phyloP scores from a whole-genome alignment of 2,113 vertebrate species.

The Thamnaconus septentrionalis region DNA sequence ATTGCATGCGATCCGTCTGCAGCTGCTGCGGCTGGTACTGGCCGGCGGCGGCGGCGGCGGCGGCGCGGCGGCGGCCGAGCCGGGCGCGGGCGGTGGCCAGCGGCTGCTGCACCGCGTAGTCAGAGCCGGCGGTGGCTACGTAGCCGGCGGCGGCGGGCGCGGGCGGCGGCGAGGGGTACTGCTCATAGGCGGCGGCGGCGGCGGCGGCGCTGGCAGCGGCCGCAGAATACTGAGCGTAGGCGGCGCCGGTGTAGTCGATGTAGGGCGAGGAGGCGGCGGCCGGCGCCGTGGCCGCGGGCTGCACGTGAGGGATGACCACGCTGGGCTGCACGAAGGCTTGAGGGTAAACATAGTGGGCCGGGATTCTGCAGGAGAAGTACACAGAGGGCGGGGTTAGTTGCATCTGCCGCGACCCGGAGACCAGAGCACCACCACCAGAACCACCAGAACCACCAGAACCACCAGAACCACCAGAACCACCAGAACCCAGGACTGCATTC shows the following conservation, averaged over 20 bases:
- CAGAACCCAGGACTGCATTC: neutral
- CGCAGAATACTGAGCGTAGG: slow-evolving; percentile 92
- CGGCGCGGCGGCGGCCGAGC: slow-evolving; percentile 82
- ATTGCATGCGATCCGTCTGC: slow-evolving; percentile 98
- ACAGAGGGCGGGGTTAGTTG: slow-evolving; percentile 32
- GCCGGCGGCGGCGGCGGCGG: slow-evolving; percentile 85
- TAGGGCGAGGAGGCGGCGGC: slow-evolving; percentile 87
- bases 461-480: neutral
- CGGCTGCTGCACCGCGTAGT: slow-evolving; percentile 93
- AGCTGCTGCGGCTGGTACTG: slow-evolving; percentile 97
- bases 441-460: neutral
- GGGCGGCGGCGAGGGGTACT: slow-evolving; percentile 93
- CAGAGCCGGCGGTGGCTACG: slow-evolving; percentile 87
- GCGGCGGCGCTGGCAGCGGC: slow-evolving; percentile 79
- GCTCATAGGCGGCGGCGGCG: slow-evolving; percentile 86
- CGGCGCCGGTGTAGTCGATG: slow-evolving; percentile 95
- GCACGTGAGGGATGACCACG: slow-evolving; percentile 93
- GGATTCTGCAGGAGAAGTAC: slow-evolving; percentile 84
- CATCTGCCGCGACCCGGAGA: neutral
- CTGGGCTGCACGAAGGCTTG: slow-evolving; percentile 97
- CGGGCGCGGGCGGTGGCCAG: slow-evolving; percentile 82
- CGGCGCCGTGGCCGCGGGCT: slow-evolving; percentile 81
- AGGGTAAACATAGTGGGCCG: slow-evolving; percentile 96
- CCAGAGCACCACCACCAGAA: neutral
- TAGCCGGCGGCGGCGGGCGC: slow-evolving; percentile 89